Evolutionary conservation across 2,888 invertebrate genomes (phyloP).

Genomic region (Plagodis pulveraria): DNA sequence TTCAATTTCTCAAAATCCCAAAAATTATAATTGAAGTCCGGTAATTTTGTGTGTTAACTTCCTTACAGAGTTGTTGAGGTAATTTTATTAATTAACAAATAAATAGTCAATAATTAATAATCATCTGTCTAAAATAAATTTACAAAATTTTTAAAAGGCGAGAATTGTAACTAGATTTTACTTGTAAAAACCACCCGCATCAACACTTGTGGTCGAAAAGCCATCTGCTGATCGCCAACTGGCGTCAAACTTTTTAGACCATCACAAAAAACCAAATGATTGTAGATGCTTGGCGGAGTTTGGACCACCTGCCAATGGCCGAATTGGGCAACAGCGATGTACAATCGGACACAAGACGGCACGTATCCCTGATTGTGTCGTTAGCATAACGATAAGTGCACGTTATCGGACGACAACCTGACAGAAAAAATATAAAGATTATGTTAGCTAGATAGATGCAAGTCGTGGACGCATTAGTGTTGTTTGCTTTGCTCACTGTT

Average conservation of each 20-base stretch:
- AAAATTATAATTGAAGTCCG: no score
- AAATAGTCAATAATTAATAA: no score
- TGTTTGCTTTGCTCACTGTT: background rate
- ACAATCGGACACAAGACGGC: conserved; percentile 12
- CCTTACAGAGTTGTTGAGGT: no score
- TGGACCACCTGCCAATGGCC: conserved; percentile 5
- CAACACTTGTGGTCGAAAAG: background rate
- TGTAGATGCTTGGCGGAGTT: background rate
- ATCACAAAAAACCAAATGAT: background rate
- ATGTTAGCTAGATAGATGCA: background rate
- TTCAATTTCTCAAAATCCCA: no score
- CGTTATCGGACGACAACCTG: conserved; percentile 23
- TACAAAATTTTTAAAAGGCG: no score
- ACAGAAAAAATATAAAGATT: conserved; percentile 12
- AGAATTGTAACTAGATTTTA: no score
- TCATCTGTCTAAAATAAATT: no score
- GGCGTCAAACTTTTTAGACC: background rate
- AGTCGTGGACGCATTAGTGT: background rate
- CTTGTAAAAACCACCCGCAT: background rate
- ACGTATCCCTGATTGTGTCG: conserved; percentile 15
- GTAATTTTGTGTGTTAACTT: no score
- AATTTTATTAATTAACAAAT: no score
- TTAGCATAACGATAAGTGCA: conserved; percentile 25
- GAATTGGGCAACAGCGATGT: conserved; percentile 7
- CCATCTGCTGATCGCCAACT: background rate